These are phyloP conservation scores for Eupeodes corollae DNA, from an alignment of 1,140 invertebrate genomes.

Conservation along the genomic window DNA sequence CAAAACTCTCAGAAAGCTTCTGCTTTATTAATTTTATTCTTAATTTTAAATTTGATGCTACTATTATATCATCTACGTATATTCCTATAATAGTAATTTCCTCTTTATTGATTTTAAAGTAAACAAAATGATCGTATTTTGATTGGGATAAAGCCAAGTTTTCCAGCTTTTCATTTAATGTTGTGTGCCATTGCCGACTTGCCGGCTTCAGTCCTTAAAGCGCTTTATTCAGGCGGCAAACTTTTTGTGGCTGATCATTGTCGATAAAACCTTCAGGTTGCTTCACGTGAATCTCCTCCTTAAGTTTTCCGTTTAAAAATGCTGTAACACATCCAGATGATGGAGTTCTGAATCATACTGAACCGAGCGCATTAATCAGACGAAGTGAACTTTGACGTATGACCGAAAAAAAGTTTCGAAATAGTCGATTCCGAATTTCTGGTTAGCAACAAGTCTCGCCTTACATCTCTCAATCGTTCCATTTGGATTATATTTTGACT, in stretches of 20 bases:
- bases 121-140: conserved; percentile 27
- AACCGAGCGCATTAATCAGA: conserved; percentile 4
- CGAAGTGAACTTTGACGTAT: no score
- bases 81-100: neutral
- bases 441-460: no score
- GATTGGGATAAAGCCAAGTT: conserved; percentile 16
- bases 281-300: conserved; percentile 35
- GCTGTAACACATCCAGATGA: conserved; percentile 32
- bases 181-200: conserved; percentile 19
- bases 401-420: conserved; percentile 28
- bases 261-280: conserved; percentile 17
- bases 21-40: neutral
- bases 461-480: no score
- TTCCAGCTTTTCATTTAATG: conserved; percentile 16
- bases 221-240: conserved; percentile 25
- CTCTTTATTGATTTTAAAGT: conserved; percentile 7
- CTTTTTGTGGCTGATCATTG: conserved; percentile 7
- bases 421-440: conserved; percentile 22
- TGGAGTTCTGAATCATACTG: conserved; percentile 15
- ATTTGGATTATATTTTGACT: no score
- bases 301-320: conserved; percentile 26
- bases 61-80: conserved; percentile 23
- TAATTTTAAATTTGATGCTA: conserved; percentile 10
- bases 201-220: conserved; percentile 38
- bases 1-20: neutral